These are phyloP conservation scores for Drosophila leonis DNA, from an alignment of 2,888 invertebrate genomes.

Conservation along the genomic window DNA sequence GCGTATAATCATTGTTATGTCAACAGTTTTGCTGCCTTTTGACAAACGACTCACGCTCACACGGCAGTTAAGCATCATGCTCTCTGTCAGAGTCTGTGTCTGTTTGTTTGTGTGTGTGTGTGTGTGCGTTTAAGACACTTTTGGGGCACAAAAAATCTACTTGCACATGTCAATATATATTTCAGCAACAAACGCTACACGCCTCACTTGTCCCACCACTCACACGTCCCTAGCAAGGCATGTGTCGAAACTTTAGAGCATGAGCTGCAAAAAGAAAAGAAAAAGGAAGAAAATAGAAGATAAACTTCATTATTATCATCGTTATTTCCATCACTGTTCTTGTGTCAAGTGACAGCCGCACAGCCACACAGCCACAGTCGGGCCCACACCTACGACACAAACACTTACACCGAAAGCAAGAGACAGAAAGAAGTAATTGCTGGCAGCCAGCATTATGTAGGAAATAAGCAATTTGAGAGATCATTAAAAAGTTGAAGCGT, in stretches of 20 bases:
- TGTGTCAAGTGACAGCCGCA: slow-evolving; percentile 59
- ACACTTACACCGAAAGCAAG: slow-evolving; percentile 8
- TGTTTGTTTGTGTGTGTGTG: slow-evolving; percentile 26
- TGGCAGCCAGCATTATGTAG: slow-evolving; percentile 71
- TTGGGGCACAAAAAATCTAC: slow-evolving; percentile 56
- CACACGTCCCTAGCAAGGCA: slow-evolving; percentile 18
- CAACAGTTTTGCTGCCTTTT: slow-evolving; percentile 80
- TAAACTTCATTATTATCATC: slow-evolving; percentile 70
- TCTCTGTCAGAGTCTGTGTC: slow-evolving; percentile 26
- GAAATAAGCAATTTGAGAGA: slow-evolving; percentile 80
- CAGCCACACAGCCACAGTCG: slow-evolving; percentile 4
- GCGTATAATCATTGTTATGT: slow-evolving; percentile 81
- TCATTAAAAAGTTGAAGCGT: slow-evolving; percentile 78
- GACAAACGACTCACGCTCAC: slow-evolving; percentile 65
- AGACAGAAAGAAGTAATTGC: slow-evolving; percentile 63
- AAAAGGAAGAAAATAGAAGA: slow-evolving; percentile 10
- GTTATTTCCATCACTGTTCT: slow-evolving; percentile 54
- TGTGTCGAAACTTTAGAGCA: slow-evolving; percentile 63
- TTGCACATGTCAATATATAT: slow-evolving; percentile 74
- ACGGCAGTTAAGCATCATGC: slow-evolving; percentile 30
- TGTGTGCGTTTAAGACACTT: slow-evolving; percentile 38
- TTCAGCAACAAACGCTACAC: slow-evolving; percentile 49
- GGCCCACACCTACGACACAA: slow-evolving; percentile 22
- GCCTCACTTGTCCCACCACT: slow-evolving; percentile 24
- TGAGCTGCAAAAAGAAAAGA: slow-evolving; percentile 24